Percentiles rank a stretch among this genome's conserved stretches.
Conservation (phyloP, 2,888 invertebrate species). For the Axea sp. region DNA sequence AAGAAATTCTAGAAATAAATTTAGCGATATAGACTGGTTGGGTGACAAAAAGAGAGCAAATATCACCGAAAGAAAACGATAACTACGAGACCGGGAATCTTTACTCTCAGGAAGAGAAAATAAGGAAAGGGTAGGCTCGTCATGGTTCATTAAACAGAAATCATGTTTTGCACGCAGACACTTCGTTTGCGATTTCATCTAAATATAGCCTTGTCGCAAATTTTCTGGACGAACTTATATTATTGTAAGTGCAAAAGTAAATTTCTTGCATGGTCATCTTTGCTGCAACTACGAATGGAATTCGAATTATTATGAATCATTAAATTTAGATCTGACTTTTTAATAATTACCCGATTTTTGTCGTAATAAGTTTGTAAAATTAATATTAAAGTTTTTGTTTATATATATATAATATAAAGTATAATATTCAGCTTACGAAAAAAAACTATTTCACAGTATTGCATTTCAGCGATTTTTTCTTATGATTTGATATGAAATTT, state of each 20-base stretch:
- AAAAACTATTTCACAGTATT: too few species aligned
- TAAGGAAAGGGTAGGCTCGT: conserved; percentile 61
- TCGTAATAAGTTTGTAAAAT: too few species aligned
- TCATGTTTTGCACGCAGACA: conserved; percentile 68
- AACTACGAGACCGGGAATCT: conserved; percentile 38
- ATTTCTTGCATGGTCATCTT: conserved; percentile 25
- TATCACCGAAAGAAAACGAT: conserved; percentile 51
- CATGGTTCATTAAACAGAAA: conserved; percentile 69
- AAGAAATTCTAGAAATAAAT: conserved; percentile 42
- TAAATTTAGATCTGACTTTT: too few species aligned
- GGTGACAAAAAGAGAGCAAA: conserved; percentile 28
- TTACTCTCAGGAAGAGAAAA: conserved; percentile 43
- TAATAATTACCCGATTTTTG: too few species aligned
- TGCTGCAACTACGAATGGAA: neutral
- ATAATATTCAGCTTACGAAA: too few species aligned
- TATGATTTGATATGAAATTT: too few species aligned
- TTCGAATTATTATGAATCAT: too few species aligned
- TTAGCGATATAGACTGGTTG: conserved; percentile 30
- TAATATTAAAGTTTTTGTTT: too few species aligned
- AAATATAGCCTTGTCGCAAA: conserved; percentile 70
- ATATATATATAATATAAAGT: too few species aligned
- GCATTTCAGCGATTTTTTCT: too few species aligned
- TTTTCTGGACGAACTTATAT: conserved; percentile 64
- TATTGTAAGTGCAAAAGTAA: conserved; percentile 62
- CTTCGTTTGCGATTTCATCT: conserved; percentile 67